Conservation (phyloP, 2,113 vertebrate species). For the Mus pahari region DNA sequence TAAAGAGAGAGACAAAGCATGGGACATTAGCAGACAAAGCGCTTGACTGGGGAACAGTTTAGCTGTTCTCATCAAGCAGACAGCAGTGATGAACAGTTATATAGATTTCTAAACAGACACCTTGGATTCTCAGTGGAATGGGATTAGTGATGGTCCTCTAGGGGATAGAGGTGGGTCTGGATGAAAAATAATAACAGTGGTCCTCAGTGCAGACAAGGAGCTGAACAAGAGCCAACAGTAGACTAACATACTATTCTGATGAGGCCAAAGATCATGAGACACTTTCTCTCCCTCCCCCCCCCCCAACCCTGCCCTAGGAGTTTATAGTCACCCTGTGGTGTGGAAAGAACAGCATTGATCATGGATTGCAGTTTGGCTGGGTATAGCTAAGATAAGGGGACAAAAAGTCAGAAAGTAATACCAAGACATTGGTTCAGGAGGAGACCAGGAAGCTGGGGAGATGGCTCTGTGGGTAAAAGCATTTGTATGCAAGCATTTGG, state of each 20-base stretch:
- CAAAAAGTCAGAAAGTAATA: not conserved
- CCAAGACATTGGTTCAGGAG: constrained; percentile 5
- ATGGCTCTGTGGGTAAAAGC: not conserved
- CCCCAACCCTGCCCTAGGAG: not conserved
- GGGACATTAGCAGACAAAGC: not conserved
- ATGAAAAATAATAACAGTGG: not conserved
- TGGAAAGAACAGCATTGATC: not conserved
- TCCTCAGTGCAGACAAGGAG: not conserved
- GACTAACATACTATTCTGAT: not conserved
- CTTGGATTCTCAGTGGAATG: not conserved
- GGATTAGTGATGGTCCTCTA: not conserved
- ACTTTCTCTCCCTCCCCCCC: not conserved
- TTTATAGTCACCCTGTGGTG: not conserved
- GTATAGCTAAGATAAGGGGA: constrained; percentile 5
- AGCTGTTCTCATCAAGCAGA: not conserved
- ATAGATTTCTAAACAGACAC: not conserved
- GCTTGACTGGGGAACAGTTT: not conserved
- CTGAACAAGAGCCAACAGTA: constrained; percentile 1
- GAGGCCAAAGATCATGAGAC: not conserved
- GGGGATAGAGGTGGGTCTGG: not conserved
- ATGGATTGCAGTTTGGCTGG: not conserved
- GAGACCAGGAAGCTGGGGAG: not conserved
- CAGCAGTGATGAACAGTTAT: not conserved
- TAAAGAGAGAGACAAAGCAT: not conserved
- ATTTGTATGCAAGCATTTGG: not conserved